phyloP scores from a whole-genome alignment of 1,140 invertebrate genomes.

The Campoletis sonorensis region DNA sequence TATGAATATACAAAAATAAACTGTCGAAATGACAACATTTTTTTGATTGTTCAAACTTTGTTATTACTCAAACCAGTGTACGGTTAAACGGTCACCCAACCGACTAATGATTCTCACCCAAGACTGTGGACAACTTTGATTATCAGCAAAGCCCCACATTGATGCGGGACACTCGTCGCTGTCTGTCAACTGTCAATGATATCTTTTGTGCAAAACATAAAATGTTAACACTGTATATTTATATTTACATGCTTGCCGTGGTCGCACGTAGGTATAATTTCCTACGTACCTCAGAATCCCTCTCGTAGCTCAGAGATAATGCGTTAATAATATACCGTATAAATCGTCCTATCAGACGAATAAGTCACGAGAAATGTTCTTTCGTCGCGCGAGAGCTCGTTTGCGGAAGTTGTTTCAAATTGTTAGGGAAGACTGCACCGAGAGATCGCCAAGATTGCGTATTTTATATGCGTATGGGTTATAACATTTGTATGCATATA shows the following conservation, averaged over 20 bases:
- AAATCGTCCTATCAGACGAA: conserved; percentile 46
- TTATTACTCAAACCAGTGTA: too few species aligned
- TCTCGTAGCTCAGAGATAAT: conserved; percentile 41
- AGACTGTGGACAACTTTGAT: too few species aligned
- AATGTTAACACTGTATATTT: background rate
- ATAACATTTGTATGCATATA: conserved; percentile 9
- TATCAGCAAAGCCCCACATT: too few species aligned
- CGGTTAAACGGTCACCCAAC: too few species aligned
- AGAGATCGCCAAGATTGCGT: conserved; percentile 41
- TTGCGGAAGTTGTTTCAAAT: conserved; percentile 46
- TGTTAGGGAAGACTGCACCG: conserved; percentile 33
- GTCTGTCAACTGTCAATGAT: background rate
- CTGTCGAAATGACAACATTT: too few species aligned
- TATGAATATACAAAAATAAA: too few species aligned
- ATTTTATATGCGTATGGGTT: conserved; percentile 31
- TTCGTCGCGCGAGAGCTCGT: conserved; percentile 40
- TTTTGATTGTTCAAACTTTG: too few species aligned
- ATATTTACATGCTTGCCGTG: conserved; percentile 1
- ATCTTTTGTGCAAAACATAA: background rate
- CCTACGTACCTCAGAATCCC: conserved; percentile 17
- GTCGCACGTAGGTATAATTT: conserved; percentile 25
- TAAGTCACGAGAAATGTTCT: conserved; percentile 44
- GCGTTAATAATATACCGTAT: conserved; percentile 44
- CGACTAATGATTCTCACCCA: too few species aligned
- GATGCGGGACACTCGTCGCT: too few species aligned